Base-by-base conservation (phyloP, 1,140 invertebrate species). In the Eufriesea mexicana region DNA sequence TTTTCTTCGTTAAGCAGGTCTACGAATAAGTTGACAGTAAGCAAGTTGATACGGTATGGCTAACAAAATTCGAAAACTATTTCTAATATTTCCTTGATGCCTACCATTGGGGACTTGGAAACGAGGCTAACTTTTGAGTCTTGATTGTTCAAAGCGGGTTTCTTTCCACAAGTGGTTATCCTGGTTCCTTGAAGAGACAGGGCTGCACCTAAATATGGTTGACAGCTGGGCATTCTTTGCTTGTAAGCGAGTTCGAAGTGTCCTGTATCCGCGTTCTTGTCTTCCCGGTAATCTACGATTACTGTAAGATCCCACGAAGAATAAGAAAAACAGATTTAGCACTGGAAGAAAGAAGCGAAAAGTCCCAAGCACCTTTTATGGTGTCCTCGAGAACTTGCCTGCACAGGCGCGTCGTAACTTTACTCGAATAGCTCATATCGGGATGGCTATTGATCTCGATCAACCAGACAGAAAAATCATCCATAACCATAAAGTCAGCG, bases 401-500 rank as follows among this genome's bases (percentile, higher is more conserved):
- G 92, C 98, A 99, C 88, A 99, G 95, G 77, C 97, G 94, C 0
- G 97, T 96, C 0, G 98, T 99, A 1, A 99, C 97, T 81, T 96
- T 97, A 0, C 98, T 99, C 2, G 97, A 98, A 16, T 97, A 95
- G 54, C 97, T 97, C 95, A 99, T 96, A 90, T 98, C 98, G 0
- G 98, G 98, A 93, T 97, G 98, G 12, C 97, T 98, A 92, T 99
- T 99, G 83, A 99, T 99, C 93, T 99, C 98, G 84, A 99, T 89
- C 12, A 89, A 20, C 88, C 88, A 89, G 1, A 89, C 88, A 77
- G 96, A 96, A 83, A 97, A 97, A 91, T 98, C 97, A 84, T 98
- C 97, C 61, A 97, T 97, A 64, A 97, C 92, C 96, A 99, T 98
- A 91, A 98, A 99, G 92, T 99, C 98, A 8, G 98, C 98, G 61